Evolutionary conservation across 2,797 vertebrate species (phyloP).

Genomic region (Prionace glauca): DNA sequence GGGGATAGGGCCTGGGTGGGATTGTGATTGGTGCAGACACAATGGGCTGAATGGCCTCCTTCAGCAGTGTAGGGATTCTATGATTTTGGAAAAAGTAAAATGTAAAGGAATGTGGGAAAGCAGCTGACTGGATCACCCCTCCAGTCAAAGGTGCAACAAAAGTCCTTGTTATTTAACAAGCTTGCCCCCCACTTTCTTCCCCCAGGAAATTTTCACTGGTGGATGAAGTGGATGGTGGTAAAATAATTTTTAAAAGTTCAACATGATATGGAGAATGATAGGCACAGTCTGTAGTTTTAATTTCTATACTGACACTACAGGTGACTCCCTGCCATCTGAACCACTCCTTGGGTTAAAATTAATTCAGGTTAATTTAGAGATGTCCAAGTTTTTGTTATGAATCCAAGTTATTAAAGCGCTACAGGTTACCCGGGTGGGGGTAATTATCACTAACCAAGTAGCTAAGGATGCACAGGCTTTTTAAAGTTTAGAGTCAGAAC

Average conservation of each 20-base stretch:
- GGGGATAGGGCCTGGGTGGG: too few relatives aligned
- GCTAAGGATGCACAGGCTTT: not conserved
- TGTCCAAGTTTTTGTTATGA: not conserved
- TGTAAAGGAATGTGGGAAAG: not conserved
- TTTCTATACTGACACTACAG: not conserved
- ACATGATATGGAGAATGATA: too few relatives aligned
- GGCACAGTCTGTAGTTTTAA: too few relatives aligned
- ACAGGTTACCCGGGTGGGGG: not conserved
- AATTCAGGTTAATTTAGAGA: too few relatives aligned
- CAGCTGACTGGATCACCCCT: not conserved
- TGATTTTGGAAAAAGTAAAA: not conserved
- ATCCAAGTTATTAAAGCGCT: slow-evolving; percentile 22
- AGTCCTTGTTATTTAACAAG: too few relatives aligned
- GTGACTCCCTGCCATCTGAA: slow-evolving; percentile 42
- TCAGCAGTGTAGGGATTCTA: too few relatives aligned
- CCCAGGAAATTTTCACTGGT: too few relatives aligned
- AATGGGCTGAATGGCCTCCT: too few relatives aligned
- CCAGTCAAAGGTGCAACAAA: not conserved
- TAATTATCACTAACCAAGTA: slow-evolving; percentile 33
- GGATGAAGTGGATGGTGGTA: too few relatives aligned
- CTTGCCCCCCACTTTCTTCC: too few relatives aligned
- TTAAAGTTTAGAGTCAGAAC: slow-evolving; percentile 42
- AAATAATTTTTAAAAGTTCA: too few relatives aligned
- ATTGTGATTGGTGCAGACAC: too few relatives aligned
- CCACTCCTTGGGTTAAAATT: not conserved